Base-by-base conservation (phyloP, 2,113 vertebrate species). In the Rhea americana region DNA sequence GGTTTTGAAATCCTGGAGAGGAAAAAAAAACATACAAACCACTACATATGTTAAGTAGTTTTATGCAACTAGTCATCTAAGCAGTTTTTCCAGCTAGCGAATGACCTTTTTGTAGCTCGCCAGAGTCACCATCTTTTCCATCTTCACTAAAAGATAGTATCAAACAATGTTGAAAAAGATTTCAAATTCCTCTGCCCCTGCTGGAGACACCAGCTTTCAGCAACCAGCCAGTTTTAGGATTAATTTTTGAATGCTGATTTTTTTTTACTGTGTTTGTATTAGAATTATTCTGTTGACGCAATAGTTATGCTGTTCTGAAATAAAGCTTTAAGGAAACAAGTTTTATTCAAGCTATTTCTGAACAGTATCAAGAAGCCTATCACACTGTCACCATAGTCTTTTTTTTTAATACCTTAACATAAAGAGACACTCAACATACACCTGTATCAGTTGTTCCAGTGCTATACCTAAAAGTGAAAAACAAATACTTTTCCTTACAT, bases 1-100 rank as follows among this genome's bases (percentile, higher is more conserved):
- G 20, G 98, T 99, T 97, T 99, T 98, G 96, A 99, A 99, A 95
- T 99, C 99, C 98, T 97, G 55, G 15, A 79, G 14, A 82, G 32
- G 76, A 74, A 30, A 93, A 80, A 90, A 93, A 80, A 90, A 18
- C 11, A 73, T 15, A 77, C 2, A 56, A 85, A 53, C 35, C 35
- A 66, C 87, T 43, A 48, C 5, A 79, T 19, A 30, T 90, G 21
- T 39, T 5, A 11, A 37, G 26, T 13, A 41, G 51, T 62, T 45
- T 84, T 62, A 82, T n/a, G 45, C 73, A 82, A 86, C 2, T 13
- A 48, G 10, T 18, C 16, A 58, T 3, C 26, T 17, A 53, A 0
- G 6, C 20, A n/a, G 25, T 61, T 90, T 78, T 48, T 84, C 39
- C 51, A 55, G 15, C 20, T 47, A 48, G 41, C 7, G 45, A 43